Conservation (phyloP, 2,113 vertebrate genomes). For the Pristiophorus japonicus region DNA sequence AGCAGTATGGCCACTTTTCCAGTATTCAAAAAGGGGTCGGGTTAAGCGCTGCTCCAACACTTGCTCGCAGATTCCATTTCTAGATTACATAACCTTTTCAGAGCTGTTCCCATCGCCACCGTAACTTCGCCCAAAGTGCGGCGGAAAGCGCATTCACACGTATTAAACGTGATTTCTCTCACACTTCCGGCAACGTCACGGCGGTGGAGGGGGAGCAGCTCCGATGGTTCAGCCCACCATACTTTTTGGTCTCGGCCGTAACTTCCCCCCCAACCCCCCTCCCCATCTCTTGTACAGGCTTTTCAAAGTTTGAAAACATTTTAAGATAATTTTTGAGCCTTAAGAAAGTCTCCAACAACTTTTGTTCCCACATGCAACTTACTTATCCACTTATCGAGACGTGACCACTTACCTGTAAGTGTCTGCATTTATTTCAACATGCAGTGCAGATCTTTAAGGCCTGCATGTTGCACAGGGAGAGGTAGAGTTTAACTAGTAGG, state of each 20-base stretch:
- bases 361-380: no score
- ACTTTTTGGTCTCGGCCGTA: not conserved
- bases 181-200: not conserved
- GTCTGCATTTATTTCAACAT: not conserved
- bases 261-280: not conserved
- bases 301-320: no score
- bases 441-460: not conserved
- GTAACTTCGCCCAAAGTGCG: no score
- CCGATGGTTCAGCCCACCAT: not conserved
- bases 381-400: not conserved
- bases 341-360: no score
- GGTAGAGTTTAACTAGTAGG: not conserved
- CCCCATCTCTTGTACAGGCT: no score
- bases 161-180: not conserved
- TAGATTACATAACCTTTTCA: not conserved
- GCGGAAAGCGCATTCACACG: no score
- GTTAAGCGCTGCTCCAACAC: no score
- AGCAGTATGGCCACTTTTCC: no score
- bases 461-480: not conserved
- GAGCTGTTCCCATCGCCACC: not conserved
- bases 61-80: not conserved
- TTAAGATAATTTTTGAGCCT: no score
- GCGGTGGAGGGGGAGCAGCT: not conserved
- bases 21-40: no score
- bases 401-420: not conserved